Conservation (phyloP, 2,797 vertebrate species). For the Ispidina picta region DNA sequence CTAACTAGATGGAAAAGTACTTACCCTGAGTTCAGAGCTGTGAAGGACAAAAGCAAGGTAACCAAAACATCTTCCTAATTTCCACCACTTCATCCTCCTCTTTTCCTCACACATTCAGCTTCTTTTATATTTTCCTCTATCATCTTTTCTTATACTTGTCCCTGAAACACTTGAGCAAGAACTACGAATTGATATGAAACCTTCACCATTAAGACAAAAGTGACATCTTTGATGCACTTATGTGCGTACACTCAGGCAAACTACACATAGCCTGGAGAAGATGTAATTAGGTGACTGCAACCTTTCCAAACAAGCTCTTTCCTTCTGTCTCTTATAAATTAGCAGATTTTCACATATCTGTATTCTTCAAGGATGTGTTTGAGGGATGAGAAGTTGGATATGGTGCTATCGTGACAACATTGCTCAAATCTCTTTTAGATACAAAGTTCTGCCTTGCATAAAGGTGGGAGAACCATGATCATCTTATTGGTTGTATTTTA, state of each 20-base stretch:
- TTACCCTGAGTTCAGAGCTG: background rate
- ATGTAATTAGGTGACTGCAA: background rate
- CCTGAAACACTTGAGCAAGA: background rate
- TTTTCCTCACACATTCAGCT: background rate
- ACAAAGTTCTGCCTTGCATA: background rate
- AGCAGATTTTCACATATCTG: background rate
- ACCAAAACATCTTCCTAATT: background rate
- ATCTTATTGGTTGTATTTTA: background rate
- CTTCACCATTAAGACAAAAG: background rate
- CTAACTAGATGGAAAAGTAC: background rate
- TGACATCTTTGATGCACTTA: background rate
- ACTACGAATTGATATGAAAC: background rate
- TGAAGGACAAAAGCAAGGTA: background rate
- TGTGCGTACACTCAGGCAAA: background rate
- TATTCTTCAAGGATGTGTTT: background rate
- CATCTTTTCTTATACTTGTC: background rate
- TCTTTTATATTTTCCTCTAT: background rate
- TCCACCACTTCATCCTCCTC: background rate
- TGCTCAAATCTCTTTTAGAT: background rate
- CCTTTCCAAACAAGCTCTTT: background rate
- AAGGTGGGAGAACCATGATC: background rate
- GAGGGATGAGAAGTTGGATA: background rate
- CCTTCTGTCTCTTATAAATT: background rate
- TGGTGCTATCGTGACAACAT: background rate
- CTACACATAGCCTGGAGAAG: background rate